Evolutionary conservation across 1,140 invertebrate genomes (phyloP), one percentile per base, ranked within the genome.

Genomic region (Chrysomallon squamiferum): DNA sequence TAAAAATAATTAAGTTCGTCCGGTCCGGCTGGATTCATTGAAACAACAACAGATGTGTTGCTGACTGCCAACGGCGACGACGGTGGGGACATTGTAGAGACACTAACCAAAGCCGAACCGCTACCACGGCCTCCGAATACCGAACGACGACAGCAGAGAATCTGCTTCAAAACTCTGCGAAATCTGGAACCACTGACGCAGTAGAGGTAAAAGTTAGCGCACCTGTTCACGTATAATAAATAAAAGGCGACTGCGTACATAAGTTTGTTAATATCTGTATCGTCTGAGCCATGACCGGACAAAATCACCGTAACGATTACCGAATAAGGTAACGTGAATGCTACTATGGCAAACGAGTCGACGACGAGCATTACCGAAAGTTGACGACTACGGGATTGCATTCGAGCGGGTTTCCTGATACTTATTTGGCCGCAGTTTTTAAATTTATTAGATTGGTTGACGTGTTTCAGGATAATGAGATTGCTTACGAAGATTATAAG

Each of bases 141-240:
- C 35, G 35, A 38, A 5, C 35, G 35, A 38, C 35, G 35, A 22
- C 50, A 54, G 18, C 50, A 27, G 18, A 57, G 18, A 27, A 68
- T 65, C 22, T 57, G 47, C 20, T 59, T 59, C 22, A 80, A 57
- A 1, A 76, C 73, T 27, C 62, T 27, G 2, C 79, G 58, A 57
- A 81, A 81, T 5, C 77, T 57, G 3, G 68, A 62, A 3, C 79
- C 79, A 47, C 75, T 80, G 20, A 79, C 38, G 58, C 79, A 79
- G 56, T 81, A 81, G 27, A 81, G 71, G 52, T 73, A 79, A 45
- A 81, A 79, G 54, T 75, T 79, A 1, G 69, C 68, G 60, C 79
- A 81, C 29, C 77, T 66, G 67, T 81, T 81, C 18, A 78, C 68
- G 49, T 81, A 81, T 2, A 79, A 68, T 1, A 81, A 61, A 49